Conservation (phyloP, 2,888 invertebrate species). For the Lampropteryx suffumata region DNA sequence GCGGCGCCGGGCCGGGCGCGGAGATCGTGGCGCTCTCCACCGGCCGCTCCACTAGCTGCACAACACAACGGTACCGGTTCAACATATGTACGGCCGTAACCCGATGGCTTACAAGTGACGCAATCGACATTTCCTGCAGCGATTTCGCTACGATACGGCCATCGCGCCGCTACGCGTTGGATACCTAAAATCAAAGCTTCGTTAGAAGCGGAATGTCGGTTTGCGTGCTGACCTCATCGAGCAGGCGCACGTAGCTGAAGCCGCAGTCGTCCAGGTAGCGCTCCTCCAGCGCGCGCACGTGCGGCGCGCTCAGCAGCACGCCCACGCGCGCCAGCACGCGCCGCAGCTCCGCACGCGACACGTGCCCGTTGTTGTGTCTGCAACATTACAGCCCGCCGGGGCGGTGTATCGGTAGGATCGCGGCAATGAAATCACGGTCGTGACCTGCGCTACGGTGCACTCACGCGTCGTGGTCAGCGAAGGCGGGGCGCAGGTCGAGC, state of each 20-base stretch:
- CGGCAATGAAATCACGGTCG: not conserved
- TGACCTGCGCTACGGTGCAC: too few relatives aligned
- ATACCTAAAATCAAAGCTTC: too few relatives aligned
- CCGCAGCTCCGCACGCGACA: slow-evolving; percentile 86
- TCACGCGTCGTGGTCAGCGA: slow-evolving; percentile 85
- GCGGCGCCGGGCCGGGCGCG: slow-evolving; percentile 34
- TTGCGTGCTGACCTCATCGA: slow-evolving; percentile 84
- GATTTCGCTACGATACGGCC: too few relatives aligned
- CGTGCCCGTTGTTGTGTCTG: slow-evolving; percentile 88
- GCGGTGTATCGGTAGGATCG: too few relatives aligned
- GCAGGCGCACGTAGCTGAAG: slow-evolving; percentile 87
- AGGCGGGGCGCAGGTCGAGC: slow-evolving; percentile 86
- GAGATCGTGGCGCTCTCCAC: slow-evolving; percentile 59
- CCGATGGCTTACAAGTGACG: too few relatives aligned
- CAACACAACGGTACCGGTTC: too few relatives aligned
- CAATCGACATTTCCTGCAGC: too few relatives aligned
- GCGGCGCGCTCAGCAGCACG: slow-evolving; percentile 85
- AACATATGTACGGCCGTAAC: too few relatives aligned
- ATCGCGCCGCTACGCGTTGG: too few relatives aligned
- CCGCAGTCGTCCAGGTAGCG: slow-evolving; percentile 89
- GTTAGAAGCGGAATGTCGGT: too few relatives aligned
- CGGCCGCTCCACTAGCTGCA: slow-evolving; percentile 60
- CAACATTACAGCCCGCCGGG: slow-evolving; percentile 1
- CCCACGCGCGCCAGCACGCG: slow-evolving; percentile 87
- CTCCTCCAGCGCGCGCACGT: slow-evolving; percentile 86